phyloP scores from a whole-genome alignment of 64 coral and sea anemone genomes.

The Montipora efflorescens region DNA sequence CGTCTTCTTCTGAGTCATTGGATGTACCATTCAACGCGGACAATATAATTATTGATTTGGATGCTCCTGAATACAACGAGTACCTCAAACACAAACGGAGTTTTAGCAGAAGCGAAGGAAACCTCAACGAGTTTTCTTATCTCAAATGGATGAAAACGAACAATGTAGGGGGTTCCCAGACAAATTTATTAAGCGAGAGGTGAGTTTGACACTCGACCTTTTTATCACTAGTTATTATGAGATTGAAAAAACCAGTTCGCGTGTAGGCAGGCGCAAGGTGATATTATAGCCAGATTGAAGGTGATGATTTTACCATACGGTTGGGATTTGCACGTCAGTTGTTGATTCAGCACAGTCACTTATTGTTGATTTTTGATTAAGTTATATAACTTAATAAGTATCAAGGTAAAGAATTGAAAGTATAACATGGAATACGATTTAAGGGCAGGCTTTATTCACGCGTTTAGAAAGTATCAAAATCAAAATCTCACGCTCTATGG shows the following conservation, averaged over 20 bases:
- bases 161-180: neutral
- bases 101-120: constrained; percentile 24
- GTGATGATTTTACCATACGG: neutral
- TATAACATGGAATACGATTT: too few relatives aligned
- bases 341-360: neutral
- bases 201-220: neutral
- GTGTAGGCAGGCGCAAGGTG: neutral
- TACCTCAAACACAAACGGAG: constrained; percentile 20
- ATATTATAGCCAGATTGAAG: neutral
- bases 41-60: constrained; percentile 27
- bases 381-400: neutral
- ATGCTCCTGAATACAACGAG: constrained; percentile 21
- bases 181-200: neutral
- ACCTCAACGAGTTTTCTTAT: constrained; percentile 19
- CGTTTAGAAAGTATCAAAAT: neutral
- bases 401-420: too few relatives aligned
- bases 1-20: neutral
- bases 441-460: neutral
- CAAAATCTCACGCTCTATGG: neutral
- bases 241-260: neutral
- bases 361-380: neutral
- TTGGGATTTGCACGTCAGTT: neutral
- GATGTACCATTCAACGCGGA: neutral
- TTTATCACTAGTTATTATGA: neutral
- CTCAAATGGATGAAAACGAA: constrained; percentile 23